Percentiles rank a stretch among this genome's conserved stretches.
These are phyloP conservation scores for Andrena trimmerana DNA, from an alignment of 2,888 invertebrate genomes.

Conservation along the genomic window DNA sequence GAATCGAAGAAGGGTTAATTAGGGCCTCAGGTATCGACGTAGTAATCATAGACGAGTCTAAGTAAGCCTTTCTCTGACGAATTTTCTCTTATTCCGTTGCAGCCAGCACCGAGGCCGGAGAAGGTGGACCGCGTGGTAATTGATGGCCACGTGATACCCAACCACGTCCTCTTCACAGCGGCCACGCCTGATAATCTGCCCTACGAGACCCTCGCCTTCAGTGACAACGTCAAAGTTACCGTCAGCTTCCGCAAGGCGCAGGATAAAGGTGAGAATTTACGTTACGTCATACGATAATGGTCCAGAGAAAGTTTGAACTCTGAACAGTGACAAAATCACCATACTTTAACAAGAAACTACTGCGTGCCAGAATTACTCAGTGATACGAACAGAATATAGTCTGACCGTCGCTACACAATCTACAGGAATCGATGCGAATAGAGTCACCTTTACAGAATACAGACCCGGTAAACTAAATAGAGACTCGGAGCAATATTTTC, in stretches of 20 bases:
- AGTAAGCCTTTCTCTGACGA: neutral
- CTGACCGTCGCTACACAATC: too few species aligned
- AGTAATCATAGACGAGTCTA: neutral
- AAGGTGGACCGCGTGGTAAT: conserved; percentile 94
- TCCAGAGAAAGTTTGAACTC: neutral
- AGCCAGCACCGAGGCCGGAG: conserved; percentile 90
- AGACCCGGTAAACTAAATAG: too few species aligned
- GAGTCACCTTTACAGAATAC: too few species aligned
- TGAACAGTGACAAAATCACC: neutral
- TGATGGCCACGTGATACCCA: conserved; percentile 95
- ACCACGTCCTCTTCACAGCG: conserved; percentile 94
- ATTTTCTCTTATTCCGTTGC: conserved; percentile 60
- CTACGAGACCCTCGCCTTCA: conserved; percentile 93
- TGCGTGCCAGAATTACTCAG: too few species aligned
- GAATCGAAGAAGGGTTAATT: too few species aligned
- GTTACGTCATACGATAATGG: neutral
- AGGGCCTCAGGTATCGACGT: neutral
- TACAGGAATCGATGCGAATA: too few species aligned
- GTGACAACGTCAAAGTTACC: conserved; percentile 93
- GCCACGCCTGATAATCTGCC: conserved; percentile 91
- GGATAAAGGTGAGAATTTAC: conserved; percentile 62
- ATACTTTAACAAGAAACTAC: neutral
- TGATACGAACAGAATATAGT: too few species aligned
- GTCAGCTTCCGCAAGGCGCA: conserved; percentile 91
- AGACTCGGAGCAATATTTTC: too few species aligned